Evolutionary conservation across 2,113 vertebrate species (phyloP).

Genomic region (Mungos mungo): DNA sequence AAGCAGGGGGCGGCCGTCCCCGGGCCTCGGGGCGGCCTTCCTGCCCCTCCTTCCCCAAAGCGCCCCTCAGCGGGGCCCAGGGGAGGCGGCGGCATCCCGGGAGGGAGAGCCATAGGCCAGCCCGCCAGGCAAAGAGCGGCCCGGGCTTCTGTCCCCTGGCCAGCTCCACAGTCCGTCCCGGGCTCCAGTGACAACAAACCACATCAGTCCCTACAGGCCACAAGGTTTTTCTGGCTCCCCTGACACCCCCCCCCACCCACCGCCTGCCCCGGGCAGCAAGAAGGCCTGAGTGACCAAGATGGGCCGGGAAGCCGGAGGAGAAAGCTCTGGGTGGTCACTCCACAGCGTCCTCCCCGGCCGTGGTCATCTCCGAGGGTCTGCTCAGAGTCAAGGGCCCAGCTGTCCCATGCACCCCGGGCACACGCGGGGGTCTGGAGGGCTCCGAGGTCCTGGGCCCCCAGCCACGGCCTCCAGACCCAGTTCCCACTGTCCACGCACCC

Average conservation of each 20-base stretch:
- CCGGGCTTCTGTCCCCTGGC: rapidly evolving
- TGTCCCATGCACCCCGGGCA: too few species aligned
- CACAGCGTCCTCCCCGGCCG: not conserved
- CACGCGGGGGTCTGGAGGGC: not conserved
- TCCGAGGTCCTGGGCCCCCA: not conserved
- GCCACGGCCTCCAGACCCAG: not conserved
- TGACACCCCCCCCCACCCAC: too few species aligned
- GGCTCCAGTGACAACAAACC: not conserved
- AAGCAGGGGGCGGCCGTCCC: not conserved
- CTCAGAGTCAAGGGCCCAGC: not conserved
- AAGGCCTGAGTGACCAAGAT: not conserved
- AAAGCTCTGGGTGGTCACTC: not conserved
- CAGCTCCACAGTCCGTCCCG: not conserved
- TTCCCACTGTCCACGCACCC: not conserved
- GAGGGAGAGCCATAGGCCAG: not conserved
- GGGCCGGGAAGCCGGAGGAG: not conserved
- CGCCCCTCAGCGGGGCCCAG: not conserved
- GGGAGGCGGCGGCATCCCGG: not conserved
- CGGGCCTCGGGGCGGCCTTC: not conserved
- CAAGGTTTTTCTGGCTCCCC: rapidly evolving
- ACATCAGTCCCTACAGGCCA: not conserved
- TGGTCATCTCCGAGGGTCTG: not conserved
- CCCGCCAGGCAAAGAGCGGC: not conserved
- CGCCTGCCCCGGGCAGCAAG: not conserved
- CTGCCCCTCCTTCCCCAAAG: not conserved